phyloP scores from a whole-genome alignment of 2,113 vertebrate species.

The Etheostoma cragini region DNA sequence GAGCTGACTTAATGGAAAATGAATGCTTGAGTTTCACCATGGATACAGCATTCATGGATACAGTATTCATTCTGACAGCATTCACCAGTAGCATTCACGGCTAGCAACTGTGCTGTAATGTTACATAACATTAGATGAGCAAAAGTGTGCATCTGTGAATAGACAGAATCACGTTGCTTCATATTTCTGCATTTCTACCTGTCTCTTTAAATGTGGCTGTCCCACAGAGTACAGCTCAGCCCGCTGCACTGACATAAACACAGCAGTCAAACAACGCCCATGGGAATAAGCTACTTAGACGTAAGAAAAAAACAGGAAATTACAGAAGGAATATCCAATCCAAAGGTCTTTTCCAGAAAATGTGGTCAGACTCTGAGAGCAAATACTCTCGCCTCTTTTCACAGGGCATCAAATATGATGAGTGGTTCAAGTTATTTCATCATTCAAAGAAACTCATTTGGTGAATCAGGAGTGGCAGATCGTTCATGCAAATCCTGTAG shows the following conservation, averaged over 20 bases:
- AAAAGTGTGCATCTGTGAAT: constrained; percentile 10
- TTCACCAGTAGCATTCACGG: constrained; percentile 5
- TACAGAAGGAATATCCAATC: constrained; percentile 62
- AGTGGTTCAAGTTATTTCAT: background rate
- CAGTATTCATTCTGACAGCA: constrained; percentile 2
- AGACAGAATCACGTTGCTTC: constrained; percentile 10
- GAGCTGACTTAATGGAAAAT: constrained; percentile 74
- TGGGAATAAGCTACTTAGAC: constrained; percentile 71
- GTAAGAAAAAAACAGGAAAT: constrained; percentile 72
- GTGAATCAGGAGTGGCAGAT: background rate
- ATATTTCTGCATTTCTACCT: constrained; percentile 10
- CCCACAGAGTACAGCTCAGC: constrained; percentile 36
- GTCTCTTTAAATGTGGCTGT: constrained; percentile 55
- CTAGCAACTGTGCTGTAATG: constrained; percentile 1
- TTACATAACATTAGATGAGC: constrained; percentile 5
- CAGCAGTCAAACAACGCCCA: constrained; percentile 58
- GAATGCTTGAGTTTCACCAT: constrained; percentile 48
- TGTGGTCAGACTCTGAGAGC: constrained; percentile 25
- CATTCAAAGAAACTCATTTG: background rate
- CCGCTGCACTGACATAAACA: constrained; percentile 64
- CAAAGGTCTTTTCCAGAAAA: constrained; percentile 54
- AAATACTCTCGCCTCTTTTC: constrained; percentile 18
- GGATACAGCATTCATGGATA: constrained; percentile 19
- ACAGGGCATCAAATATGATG: background rate
- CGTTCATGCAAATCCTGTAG: background rate